phyloP scores from a whole-genome alignment of 2,888 invertebrate species.

The Tipula vernalis region DNA sequence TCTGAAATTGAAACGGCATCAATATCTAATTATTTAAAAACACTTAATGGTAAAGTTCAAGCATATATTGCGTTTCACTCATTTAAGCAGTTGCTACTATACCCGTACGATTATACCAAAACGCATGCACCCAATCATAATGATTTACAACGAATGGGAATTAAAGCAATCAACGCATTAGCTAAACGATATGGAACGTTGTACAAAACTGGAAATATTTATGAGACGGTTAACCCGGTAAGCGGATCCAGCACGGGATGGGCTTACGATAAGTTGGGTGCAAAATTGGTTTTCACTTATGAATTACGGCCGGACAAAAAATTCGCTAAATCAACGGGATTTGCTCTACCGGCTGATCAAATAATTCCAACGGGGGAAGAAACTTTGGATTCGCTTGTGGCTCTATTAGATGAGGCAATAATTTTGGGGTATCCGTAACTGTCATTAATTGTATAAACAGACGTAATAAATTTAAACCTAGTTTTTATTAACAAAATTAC shows the following conservation, averaged over 20 bases:
- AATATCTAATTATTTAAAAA: slow-evolving; percentile 41
- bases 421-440: no score
- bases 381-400: slow-evolving; percentile 15
- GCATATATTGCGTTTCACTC: slow-evolving; percentile 63
- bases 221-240: slow-evolving; percentile 39
- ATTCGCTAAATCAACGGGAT: slow-evolving; percentile 35
- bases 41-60: slow-evolving; percentile 39
- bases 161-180: slow-evolving; percentile 25
- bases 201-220: slow-evolving; percentile 35
- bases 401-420: slow-evolving; percentile 19
- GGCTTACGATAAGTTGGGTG: slow-evolving; percentile 42
- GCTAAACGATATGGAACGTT: slow-evolving; percentile 31
- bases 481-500: no score
- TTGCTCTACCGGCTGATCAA: slow-evolving; percentile 41
- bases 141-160: slow-evolving; percentile 34
- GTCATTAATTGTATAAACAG: no score
- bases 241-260: slow-evolving; percentile 51
- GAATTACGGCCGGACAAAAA: slow-evolving; percentile 38
- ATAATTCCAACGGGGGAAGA: no score
- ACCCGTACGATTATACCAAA: slow-evolving; percentile 48
- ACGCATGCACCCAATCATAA: slow-evolving; percentile 39
- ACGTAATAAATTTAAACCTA: no score
- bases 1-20: slow-evolving; percentile 34
- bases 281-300: slow-evolving; percentile 46
- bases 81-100: slow-evolving; percentile 52